Evolutionary conservation across 2,888 invertebrate species (phyloP).

Genomic region (Cephus nigrinus): DNA sequence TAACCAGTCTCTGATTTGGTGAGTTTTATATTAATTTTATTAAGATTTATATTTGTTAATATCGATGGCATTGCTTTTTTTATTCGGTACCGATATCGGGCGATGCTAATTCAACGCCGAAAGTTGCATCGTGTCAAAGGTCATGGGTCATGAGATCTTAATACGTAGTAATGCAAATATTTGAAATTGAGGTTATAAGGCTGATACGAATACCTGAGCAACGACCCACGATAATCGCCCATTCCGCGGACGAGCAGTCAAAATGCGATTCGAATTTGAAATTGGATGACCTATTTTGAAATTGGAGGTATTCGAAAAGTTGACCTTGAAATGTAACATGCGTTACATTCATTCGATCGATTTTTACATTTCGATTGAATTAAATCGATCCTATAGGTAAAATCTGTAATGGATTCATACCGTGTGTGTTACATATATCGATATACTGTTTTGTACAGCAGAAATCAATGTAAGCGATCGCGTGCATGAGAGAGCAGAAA

Average conservation of each 20-base stretch:
- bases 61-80: background rate
- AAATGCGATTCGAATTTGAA: background rate
- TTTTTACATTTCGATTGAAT: background rate
- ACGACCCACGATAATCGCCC: background rate
- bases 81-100: too few species aligned
- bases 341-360: background rate
- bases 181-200: background rate
- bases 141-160: background rate
- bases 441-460: background rate
- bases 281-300: background rate
- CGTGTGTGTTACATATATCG: background rate
- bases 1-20: background rate
- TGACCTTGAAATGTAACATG: background rate
- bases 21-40: background rate
- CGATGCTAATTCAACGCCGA: background rate
- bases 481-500: background rate
- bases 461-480: background rate
- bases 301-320: background rate
- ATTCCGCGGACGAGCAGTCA: background rate
- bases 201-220: background rate
- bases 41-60: background rate
- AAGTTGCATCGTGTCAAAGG: background rate
- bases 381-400: background rate
- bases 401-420: background rate
- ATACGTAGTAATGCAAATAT: background rate